Base-by-base conservation (phyloP, 2,113 vertebrate species). In the Pseudopipra pipra region DNA sequence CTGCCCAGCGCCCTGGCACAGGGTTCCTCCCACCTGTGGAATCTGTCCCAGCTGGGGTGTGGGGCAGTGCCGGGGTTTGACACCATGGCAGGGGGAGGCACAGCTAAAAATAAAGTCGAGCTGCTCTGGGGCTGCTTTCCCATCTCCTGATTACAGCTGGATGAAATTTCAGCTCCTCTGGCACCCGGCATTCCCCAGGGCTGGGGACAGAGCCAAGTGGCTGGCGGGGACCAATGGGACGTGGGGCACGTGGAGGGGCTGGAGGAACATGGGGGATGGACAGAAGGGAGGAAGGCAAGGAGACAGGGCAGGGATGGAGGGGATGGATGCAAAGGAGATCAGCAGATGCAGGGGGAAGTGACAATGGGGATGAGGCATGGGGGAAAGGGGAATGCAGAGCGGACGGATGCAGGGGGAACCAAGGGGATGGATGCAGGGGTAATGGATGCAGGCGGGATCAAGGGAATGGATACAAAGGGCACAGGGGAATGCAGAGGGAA, bases 101-200 rank as follows among this genome's bases (percentile, higher is more conserved):
- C 67, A 67, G 67, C 71, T 97, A 97, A 96, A 95, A 97, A 97
- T 97, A 97, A 93, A 79, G 17, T 13, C 1, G 15, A 54, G 81
- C 12, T 6, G 27, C 73, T 55, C 65, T 5, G 5, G 56, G 86
- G 51, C 63, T 2, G 1, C 59, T 55, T 37, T 86, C 59, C 82
- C 82, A 20, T 85, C 96, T 96, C 85, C 74, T 59, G 80, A 93
- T 96, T 83, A 94, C 89, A 70, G 89, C 17, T 62, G 39, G 96
- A 67, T 97, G 93, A 91, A 97, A 97, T 97, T 97, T 95, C 96
- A 97, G 17, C 96, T 94, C 59, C 90, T 87, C 39, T 23, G 9
- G 85, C 87, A 92, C 41, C 12, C 41, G 5, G 55, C 2, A 5
- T 75, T 87, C 75, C 75, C 66, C 6, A 1, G 51, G 41, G 24